A percentile compares a stretch with the other conserved stretches of the same genome.
These are phyloP conservation scores for Heliconius erato DNA, from an alignment of 2,888 invertebrate species.

Conservation along the genomic window DNA sequence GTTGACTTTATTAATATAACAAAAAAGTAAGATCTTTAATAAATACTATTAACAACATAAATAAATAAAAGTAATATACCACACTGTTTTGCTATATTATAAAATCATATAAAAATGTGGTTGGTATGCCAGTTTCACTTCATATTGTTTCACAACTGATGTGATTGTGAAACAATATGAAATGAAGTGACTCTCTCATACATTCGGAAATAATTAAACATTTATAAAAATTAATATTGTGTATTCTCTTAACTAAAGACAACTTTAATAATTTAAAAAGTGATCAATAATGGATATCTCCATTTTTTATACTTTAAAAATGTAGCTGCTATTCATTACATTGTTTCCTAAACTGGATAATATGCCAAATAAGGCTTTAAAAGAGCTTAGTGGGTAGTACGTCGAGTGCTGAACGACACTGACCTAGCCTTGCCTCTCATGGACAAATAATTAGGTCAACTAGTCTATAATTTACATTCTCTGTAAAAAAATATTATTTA, in stretches of 20 bases:
- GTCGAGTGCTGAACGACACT: constrained; percentile 25
- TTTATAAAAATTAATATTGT: not conserved
- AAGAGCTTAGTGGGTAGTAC: constrained; percentile 6
- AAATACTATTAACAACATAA: not conserved
- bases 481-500: constrained; percentile 13
- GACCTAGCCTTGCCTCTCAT: constrained; percentile 76
- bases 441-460: constrained; percentile 77
- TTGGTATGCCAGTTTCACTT: constrained; percentile 34
- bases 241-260: no score
- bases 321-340: not conserved
- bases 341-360: not conserved
- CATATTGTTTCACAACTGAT: constrained; percentile 21
- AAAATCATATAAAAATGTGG: not conserved
- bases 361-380: constrained; percentile 16
- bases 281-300: not conserved
- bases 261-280: no score
- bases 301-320: not conserved
- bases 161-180: no score
- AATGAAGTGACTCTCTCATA: no score
- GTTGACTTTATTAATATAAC: no score
- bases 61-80: not conserved
- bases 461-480: constrained; percentile 65
- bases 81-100: not conserved
- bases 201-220: not conserved
- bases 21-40: not conserved